Percentiles rank a stretch among this genome's conserved stretches.
These are phyloP conservation scores for Samia ricini DNA, from an alignment of 1,140 invertebrate species.

Conservation along the genomic window DNA sequence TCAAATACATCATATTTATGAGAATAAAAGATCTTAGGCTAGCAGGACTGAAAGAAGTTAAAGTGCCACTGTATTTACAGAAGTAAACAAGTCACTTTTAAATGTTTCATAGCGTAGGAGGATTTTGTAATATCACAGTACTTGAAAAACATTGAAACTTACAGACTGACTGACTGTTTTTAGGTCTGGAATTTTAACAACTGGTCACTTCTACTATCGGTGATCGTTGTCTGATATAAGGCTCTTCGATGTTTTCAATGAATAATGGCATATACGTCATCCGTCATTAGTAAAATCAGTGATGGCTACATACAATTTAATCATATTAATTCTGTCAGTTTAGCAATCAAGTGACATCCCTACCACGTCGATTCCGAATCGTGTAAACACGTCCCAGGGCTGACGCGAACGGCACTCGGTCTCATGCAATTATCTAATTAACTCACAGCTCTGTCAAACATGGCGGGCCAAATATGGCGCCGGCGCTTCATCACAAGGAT, in stretches of 20 bases:
- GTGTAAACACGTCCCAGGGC: conserved; percentile 34
- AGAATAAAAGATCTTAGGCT: too few relatives aligned
- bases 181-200: too few relatives aligned
- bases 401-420: conserved; percentile 39
- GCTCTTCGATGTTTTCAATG: conserved; percentile 4
- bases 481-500: conserved; percentile 38
- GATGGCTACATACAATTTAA: neutral
- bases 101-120: too few relatives aligned
- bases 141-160: too few relatives aligned
- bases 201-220: too few relatives aligned
- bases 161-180: too few relatives aligned
- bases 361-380: conserved; percentile 3
- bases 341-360: conserved; percentile 7
- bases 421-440: conserved; percentile 68
- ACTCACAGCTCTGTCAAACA: conserved; percentile 22
- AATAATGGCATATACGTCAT: conserved; percentile 3
- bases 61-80: too few relatives aligned
- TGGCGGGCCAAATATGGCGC: conserved; percentile 43
- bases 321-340: conserved; percentile 9
- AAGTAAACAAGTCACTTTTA: too few relatives aligned
- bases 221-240: too few relatives aligned
- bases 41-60: too few relatives aligned
- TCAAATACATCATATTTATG: too few relatives aligned
- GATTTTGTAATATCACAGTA: too few relatives aligned
- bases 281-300: conserved; percentile 7